These are phyloP conservation scores for Taurulus bubalis DNA, from an alignment of 2,113 vertebrate species.

Conservation along the genomic window DNA sequence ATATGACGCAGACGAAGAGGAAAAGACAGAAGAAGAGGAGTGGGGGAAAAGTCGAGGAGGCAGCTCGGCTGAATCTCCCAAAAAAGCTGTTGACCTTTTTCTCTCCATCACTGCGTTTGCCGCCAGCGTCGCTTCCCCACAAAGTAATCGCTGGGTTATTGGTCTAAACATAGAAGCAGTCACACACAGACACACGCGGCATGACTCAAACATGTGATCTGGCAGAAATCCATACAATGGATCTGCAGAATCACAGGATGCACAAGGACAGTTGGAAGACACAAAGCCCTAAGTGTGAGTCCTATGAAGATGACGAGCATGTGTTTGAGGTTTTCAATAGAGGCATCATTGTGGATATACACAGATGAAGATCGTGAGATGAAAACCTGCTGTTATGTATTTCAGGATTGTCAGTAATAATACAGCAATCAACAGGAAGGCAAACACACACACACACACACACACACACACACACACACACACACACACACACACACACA, in stretches of 20 bases:
- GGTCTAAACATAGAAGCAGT: constrained; percentile 58
- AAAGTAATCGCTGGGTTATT: constrained; percentile 51
- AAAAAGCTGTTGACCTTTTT: constrained; percentile 72
- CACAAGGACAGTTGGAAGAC: constrained; percentile 10
- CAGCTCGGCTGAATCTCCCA: constrained; percentile 59
- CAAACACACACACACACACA: constrained; percentile 23
- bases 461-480: constrained; percentile 1
- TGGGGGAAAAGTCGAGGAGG: constrained; percentile 30
- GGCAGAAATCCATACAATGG: constrained; percentile 43
- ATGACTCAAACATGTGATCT: constrained; percentile 58
- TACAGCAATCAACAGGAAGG: constrained; percentile 64
- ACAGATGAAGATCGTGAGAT: constrained; percentile 41
- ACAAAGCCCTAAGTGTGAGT: background rate
- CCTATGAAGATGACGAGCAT: constrained; percentile 16
- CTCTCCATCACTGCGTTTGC: constrained; percentile 59
- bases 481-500: no score
- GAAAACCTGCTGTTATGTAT: constrained; percentile 60
- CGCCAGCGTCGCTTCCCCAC: constrained; percentile 37
- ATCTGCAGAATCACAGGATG: constrained; percentile 10
- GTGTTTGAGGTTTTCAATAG: constrained; percentile 15
- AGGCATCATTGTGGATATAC: constrained; percentile 17
- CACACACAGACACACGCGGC: constrained; percentile 16
- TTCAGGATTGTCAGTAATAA: constrained; percentile 67
- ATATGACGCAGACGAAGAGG: constrained; percentile 3
- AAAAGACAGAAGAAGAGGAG: constrained; percentile 5